phyloP scores from a whole-genome alignment of 2,797 vertebrate species.

The Etheostoma perlongum region DNA sequence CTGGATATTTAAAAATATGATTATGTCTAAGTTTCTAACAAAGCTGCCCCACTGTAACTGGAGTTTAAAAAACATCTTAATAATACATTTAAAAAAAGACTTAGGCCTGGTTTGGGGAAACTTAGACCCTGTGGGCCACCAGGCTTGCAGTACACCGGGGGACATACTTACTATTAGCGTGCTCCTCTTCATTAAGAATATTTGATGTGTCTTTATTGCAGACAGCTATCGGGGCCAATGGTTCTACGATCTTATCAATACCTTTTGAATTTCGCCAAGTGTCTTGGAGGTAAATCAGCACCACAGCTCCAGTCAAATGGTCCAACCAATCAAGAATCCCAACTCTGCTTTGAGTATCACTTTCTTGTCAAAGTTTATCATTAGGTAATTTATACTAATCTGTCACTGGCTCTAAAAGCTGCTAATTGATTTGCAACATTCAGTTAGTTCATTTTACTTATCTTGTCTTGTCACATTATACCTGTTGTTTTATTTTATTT shows the following conservation, averaged over 20 bases:
- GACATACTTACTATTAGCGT: no score
- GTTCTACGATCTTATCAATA: conserved; percentile 64
- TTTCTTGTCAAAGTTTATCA: no score
- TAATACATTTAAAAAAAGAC: no score
- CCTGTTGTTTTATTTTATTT: not conserved
- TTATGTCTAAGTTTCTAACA: no score
- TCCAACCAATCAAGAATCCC: not conserved
- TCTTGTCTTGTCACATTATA: conserved; percentile 6
- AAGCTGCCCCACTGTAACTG: no score
- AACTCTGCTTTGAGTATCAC: not conserved
- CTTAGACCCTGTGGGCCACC: no score
- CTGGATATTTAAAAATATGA: no score
- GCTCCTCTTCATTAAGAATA: not conserved
- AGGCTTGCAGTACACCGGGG: no score
- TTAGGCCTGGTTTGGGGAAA: no score
- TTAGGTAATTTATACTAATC: not conserved
- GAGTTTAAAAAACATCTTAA: no score
- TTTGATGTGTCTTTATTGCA: conserved; percentile 26
- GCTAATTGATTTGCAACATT: not conserved
- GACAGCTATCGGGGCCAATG: conserved; percentile 79
- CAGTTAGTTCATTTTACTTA: not conserved
- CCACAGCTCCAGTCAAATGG: not conserved
- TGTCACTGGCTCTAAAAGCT: not conserved
- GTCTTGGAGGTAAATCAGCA: conserved; percentile 74
- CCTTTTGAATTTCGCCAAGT: conserved; percentile 77